Evolutionary conservation across 2,113 vertebrate genomes (phyloP).

Genomic region (Acrocephalus kingi): DNA sequence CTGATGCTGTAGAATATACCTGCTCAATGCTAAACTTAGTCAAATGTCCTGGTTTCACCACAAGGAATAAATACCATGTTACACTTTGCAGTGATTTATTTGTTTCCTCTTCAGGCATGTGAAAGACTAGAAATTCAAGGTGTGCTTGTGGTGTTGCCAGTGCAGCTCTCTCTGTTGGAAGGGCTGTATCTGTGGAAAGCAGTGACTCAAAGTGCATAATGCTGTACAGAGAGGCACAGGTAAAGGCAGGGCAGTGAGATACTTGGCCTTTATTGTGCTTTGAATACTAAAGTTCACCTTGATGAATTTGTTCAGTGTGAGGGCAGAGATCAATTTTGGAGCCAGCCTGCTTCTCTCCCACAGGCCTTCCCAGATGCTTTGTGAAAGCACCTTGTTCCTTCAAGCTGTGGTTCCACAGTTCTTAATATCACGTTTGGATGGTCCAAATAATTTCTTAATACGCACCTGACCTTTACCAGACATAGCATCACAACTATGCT

Average conservation of each 20-base stretch:
- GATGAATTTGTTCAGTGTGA: neutral
- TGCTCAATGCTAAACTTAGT: neutral
- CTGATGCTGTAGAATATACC: neutral
- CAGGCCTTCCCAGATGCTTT: neutral
- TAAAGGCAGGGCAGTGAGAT: neutral
- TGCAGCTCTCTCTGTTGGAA: neutral
- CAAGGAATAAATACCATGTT: neutral
- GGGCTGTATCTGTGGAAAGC: neutral
- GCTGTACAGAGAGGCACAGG: neutral
- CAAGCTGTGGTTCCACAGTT: neutral
- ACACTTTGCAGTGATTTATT: neutral
- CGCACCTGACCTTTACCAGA: neutral
- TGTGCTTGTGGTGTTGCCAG: neutral
- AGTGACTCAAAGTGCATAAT: neutral
- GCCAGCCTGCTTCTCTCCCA: neutral
- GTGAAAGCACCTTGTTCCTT: neutral
- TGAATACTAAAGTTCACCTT: neutral
- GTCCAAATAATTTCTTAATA: neutral
- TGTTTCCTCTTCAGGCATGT: neutral
- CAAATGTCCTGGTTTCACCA: neutral
- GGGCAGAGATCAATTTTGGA: neutral
- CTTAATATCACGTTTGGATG: neutral
- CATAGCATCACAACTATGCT: neutral
- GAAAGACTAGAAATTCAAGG: neutral
- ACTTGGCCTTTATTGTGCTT: neutral